Evolutionary conservation across 2,113 vertebrate genomes (phyloP), one percentile per base, ranked within the genome.

Genomic region (Myiozetetes cayanensis): DNA sequence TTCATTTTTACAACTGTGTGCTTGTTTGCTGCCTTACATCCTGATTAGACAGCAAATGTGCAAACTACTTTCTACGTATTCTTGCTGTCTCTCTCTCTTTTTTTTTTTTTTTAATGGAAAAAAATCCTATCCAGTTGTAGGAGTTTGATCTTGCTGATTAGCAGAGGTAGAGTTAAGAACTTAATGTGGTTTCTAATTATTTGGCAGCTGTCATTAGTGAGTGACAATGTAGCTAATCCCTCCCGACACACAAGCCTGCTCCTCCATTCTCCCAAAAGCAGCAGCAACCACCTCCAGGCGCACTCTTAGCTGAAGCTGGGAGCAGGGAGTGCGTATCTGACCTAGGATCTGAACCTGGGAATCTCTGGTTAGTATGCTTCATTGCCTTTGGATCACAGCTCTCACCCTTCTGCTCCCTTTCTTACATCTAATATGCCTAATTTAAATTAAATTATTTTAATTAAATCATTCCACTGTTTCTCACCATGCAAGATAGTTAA

Each of bases 201-300:
- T 82, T 76, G 87, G 94, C 85, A 85, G 74, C 96, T 96, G 92
- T 96, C 93, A 78, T 94, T 87, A 96, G 90, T 75, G 75, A 93
- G 68, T 91, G 97, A 92, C 83, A 93, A 88, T 41, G 70, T 87
- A 47, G 76, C 96, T 94, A 94, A 95, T 96, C 91, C 93, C 47
- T 70, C 59, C 8, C 8, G 30, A 50, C 59, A 65, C 65, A 56
- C 27, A 76, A 6, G 35, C 59, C 55, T 33, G 9, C 66, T 59
- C 50, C 63, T 72, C 67, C 27, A 31, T 81, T 62, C 93, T 97
- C 94, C 94, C 86, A 58, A 91, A 71, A 83, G 62, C 75, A 30
- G 62, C 44, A 4, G 82, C 90, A 63, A 72, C 46, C 88, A 88
- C 61, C 79, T 85, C 80, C 68, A 31, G 87, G 91, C 88, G 61